phyloP scores from a whole-genome alignment of 2,113 vertebrate genomes.

The Coptodon rendalli region DNA sequence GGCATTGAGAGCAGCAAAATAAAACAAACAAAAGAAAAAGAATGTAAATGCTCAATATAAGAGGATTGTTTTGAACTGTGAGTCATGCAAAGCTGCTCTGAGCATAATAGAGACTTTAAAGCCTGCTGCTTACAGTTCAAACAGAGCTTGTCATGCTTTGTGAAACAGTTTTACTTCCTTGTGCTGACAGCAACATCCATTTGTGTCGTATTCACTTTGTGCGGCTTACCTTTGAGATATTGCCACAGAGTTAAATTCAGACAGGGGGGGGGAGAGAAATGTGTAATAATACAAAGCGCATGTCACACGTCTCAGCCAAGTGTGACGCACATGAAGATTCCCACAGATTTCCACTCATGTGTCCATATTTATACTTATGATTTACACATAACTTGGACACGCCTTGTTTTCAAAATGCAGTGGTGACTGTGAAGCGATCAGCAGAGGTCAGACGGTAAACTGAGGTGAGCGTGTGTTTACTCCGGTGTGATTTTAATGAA shows the following conservation, averaged over 20 bases:
- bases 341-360: not conserved
- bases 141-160: not conserved
- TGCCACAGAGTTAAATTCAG: not conserved
- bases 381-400: not conserved
- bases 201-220: not conserved
- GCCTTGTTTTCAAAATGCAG: not conserved
- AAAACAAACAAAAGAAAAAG: not conserved
- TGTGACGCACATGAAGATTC: not conserved
- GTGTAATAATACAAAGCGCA: not conserved
- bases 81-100: not conserved
- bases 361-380: not conserved
- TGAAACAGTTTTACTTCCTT: not conserved
- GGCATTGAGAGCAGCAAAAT: not conserved
- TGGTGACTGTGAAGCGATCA: not conserved
- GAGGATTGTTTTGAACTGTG: not conserved
- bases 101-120: not conserved
- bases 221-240: not conserved
- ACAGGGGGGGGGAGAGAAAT: rapidly evolving
- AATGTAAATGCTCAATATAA: not conserved
- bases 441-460: not conserved
- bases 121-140: not conserved
- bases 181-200: not conserved
- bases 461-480: not conserved
- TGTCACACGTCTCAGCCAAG: not conserved
- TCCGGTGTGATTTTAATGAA: not conserved